Conservation (phyloP, 1,140 invertebrate genomes). For the Drosophila quadrilineata region DNA sequence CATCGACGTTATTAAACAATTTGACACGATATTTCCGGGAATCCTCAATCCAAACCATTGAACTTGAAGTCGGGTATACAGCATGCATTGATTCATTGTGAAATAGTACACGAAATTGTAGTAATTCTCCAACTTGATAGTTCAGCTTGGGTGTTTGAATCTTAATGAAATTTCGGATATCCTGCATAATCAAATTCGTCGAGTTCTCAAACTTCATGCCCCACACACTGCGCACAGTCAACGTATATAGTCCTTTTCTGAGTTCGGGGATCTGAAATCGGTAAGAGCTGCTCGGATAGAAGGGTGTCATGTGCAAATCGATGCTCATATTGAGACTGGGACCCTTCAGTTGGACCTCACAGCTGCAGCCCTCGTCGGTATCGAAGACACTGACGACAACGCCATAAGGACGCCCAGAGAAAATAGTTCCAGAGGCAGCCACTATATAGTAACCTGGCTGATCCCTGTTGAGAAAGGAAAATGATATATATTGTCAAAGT, state of each 20-base stretch:
- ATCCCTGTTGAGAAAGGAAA: neutral
- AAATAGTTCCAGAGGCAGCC: constrained; percentile 2
- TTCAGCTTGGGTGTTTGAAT: constrained; percentile 26
- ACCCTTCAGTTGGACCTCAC: constrained; percentile 8
- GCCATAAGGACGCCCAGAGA: constrained; percentile 2
- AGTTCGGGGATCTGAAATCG: constrained; percentile 19
- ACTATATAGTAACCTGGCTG: constrained; percentile 4
- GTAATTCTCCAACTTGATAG: constrained; percentile 10
- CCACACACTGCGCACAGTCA: neutral
- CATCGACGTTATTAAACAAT: neutral
- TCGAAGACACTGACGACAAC: constrained; percentile 7
- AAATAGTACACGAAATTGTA: constrained; percentile 30
- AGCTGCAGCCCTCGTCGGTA: neutral
- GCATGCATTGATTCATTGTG: constrained; percentile 11
- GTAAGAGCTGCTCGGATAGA: neutral
- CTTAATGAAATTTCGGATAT: constrained; percentile 17
- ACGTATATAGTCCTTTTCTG: neutral
- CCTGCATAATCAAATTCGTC: neutral
- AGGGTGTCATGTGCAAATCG: neutral
- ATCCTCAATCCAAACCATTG: constrained; percentile 25
- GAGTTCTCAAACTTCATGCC: neutral
- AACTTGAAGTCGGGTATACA: neutral
- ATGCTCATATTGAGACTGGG: neutral
- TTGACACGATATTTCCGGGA: neutral
- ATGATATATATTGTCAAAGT: neutral